Percentiles rank a stretch among this genome's conserved stretches.
Evolutionary conservation across 2,797 vertebrate species (phyloP).

Genomic region (Gallinago stenura): DNA sequence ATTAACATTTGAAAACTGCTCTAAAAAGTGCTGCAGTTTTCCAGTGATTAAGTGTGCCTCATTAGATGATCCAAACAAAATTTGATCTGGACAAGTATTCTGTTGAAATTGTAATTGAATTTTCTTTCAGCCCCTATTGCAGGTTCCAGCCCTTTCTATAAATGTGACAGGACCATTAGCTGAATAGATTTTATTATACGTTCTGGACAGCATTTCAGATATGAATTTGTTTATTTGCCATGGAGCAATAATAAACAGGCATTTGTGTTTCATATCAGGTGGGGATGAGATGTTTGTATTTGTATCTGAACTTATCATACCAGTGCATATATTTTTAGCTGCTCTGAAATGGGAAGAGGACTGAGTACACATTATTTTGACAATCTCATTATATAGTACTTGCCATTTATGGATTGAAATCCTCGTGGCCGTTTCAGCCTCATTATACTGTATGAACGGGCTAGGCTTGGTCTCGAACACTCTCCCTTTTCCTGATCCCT

Average conservation of each 20-base stretch:
- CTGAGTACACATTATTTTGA: not conserved
- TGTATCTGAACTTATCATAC: not conserved
- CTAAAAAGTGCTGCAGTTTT: not conserved
- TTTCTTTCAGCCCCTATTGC: not conserved
- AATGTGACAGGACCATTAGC: not conserved
- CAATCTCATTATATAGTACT: not conserved
- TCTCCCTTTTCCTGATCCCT: not conserved
- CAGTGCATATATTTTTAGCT: not conserved
- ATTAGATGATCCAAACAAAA: slow-evolving; percentile 2
- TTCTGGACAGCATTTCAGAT: not conserved
- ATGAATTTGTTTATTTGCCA: not conserved
- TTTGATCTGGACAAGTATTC: not conserved
- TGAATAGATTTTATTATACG: not conserved
- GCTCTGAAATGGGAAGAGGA: not conserved
- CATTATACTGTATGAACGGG: not conserved
- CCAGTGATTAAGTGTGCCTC: not conserved
- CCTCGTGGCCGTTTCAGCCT: not conserved
- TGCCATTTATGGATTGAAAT: not conserved
- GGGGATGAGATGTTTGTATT: not conserved
- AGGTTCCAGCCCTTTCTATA: slow-evolving; percentile 1
- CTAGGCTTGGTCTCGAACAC: not conserved
- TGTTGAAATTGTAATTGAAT: slow-evolving; percentile 14
- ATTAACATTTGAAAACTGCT: not conserved
- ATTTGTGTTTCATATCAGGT: not conserved
- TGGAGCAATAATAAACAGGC: not conserved